phyloP scores from a whole-genome alignment of 2,797 vertebrate species.

The Xenentodon cancila region DNA sequence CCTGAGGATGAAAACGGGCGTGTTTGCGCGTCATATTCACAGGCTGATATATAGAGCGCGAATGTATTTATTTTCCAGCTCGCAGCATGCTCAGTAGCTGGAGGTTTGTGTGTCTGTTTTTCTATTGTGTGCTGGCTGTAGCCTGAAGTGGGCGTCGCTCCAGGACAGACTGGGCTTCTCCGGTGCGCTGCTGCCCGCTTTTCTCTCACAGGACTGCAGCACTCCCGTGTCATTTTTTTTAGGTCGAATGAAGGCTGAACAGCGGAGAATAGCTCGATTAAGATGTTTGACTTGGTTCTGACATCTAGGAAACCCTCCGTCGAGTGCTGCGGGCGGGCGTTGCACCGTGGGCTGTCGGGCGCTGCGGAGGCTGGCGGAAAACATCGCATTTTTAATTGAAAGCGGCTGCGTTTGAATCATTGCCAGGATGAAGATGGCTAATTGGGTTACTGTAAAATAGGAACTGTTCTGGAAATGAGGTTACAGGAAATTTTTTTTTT shows the following conservation, averaged over 20 bases:
- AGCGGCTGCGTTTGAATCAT: slow-evolving; percentile 29
- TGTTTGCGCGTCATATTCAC: slow-evolving; percentile 36
- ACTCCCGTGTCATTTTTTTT: slow-evolving; percentile 47
- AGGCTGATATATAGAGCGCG: not conserved
- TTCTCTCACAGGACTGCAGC: slow-evolving; percentile 72
- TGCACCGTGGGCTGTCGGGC: slow-evolving; percentile 63
- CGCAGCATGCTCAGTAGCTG: slow-evolving; percentile 32
- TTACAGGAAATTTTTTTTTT: slow-evolving; percentile 16
- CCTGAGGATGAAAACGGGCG: slow-evolving; percentile 70
- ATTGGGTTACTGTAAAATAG: slow-evolving; percentile 20
- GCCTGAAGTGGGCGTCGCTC: slow-evolving; percentile 85
- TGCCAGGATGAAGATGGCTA: not conserved
- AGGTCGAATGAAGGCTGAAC: slow-evolving; percentile 46
- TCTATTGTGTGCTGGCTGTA: slow-evolving; percentile 77
- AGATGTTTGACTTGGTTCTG: not conserved
- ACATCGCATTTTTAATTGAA: slow-evolving; percentile 24
- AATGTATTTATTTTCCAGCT: slow-evolving; percentile 16
- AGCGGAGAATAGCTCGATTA: not conserved
- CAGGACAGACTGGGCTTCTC: slow-evolving; percentile 76
- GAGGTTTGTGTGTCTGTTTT: slow-evolving; percentile 53
- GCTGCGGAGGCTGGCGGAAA: slow-evolving; percentile 45
- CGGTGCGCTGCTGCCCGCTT: slow-evolving; percentile 72
- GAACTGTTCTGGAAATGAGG: slow-evolving; percentile 26
- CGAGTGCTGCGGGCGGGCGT: slow-evolving; percentile 57
- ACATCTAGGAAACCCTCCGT: not conserved